phyloP scores from a whole-genome alignment of 2,113 vertebrate genomes.

The Ursus arctos region DNA sequence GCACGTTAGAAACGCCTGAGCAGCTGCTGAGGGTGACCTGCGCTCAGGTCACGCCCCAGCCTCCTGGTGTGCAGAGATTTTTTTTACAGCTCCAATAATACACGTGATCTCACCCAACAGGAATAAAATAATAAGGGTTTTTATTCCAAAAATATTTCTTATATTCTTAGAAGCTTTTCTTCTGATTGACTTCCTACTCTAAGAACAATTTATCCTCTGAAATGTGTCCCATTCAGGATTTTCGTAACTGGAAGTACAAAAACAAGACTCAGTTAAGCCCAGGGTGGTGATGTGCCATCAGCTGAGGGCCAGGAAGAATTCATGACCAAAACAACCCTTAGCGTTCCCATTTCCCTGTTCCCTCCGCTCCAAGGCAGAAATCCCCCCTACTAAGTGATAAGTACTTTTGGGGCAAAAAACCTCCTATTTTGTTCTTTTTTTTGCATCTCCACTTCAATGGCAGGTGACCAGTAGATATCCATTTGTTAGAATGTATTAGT shows the following conservation, averaged over 20 bases:
- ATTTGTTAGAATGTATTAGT: fast-evolving
- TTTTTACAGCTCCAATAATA: not conserved
- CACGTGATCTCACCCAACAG: no score
- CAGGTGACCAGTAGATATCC: not conserved
- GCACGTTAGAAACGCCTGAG: not conserved
- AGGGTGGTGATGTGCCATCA: not conserved
- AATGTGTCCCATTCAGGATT: not conserved
- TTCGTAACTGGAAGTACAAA: not conserved
- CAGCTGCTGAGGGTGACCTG: not conserved
- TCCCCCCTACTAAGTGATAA: not conserved
- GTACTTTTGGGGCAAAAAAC: not conserved
- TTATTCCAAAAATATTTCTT: not conserved
- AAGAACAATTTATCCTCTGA: not conserved
- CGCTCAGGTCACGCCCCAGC: no score
- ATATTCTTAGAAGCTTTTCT: not conserved
- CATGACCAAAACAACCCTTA: not conserved
- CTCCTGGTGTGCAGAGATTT: not conserved
- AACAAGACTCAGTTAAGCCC: not conserved
- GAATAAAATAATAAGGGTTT: not conserved
- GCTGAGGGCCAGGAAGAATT: not conserved
- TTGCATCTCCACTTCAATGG: not conserved
- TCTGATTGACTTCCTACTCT: not conserved
- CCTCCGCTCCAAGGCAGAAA: not conserved
- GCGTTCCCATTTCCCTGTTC: fast-evolving
- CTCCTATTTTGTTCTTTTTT: not conserved